Base-by-base conservation (phyloP, 2,888 invertebrate species). In the Phanerotoma sp. region DNA sequence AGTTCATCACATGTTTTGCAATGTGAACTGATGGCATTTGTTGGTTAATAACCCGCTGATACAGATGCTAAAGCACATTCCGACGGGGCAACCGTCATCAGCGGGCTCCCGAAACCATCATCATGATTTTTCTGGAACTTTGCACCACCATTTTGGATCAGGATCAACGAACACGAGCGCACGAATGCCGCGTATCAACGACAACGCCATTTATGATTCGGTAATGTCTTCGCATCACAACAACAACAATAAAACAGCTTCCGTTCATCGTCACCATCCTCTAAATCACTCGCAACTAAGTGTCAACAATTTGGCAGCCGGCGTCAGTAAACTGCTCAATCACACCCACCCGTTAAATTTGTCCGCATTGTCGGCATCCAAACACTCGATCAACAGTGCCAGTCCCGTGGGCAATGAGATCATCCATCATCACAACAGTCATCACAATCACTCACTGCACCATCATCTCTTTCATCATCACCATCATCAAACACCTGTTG, bases 21-120 rank as follows among this genome's bases (percentile, higher is more conserved):
- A 32, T 15, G 21, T 28, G 18, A 15, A 20, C 32, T 46, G 20
- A 11, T 28, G 62, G 66, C 67, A 73, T 75, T 73, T 78, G 9
- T 25, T 25, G 9, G 9, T 25, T 25, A 2, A 9, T 25, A n/a
- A n/a, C n/a, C n/a, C n/a, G 25, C 25, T 25, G 25, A 25, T 25
- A 25, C 25, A 25, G 25, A 87, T 87, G 87, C 83, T 87, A 83
- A 87, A 87, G 80, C 87, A 87, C 81, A 86, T 87, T 76, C 81
- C 80, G 71, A 79, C 80, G 80, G 81, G 78, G 77, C 79, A 76
- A 72, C 80, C 78, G 79, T 79, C 77, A 72, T 75, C 78, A 78
- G 79, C 74, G 71, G 75, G 77, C 78, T 77, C 80, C 77, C 81
- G 74, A 66, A 69, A 66, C 50, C 67, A 66, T 54, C 82, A 82